These are phyloP conservation scores for Oconnorella tubifera DNA, from an alignment of 2,888 invertebrate species.

Conservation along the genomic window DNA sequence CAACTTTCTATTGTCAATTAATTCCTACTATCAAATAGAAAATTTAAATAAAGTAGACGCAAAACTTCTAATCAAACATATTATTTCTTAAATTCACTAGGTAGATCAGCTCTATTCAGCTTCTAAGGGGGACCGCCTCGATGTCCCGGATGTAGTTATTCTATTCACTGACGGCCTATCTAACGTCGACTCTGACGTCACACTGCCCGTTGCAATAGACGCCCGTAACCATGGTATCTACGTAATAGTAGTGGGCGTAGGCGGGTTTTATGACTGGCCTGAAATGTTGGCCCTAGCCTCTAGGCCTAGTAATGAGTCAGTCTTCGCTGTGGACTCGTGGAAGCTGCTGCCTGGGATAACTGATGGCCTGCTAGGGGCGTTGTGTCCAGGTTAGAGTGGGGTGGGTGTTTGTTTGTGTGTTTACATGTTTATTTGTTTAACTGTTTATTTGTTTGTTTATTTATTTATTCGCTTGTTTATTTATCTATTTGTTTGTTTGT, in stretches of 20 bases:
- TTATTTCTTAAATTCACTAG: too few relatives aligned
- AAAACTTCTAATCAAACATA: too few relatives aligned
- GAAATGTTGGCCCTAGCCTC: slow-evolving; percentile 31
- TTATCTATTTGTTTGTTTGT: background rate
- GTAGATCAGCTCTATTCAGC: slow-evolving; percentile 39
- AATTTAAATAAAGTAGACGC: too few relatives aligned
- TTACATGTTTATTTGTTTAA: background rate
- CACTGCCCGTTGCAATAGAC: slow-evolving; percentile 30
- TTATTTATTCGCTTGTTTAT: background rate
- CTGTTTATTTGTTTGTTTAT: background rate
- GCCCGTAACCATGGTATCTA: slow-evolving; percentile 3
- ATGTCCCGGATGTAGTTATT: slow-evolving; percentile 42
- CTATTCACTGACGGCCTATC: slow-evolving; percentile 47
- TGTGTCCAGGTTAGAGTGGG: background rate
- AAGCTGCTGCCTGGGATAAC: background rate
- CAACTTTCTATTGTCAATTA: too few relatives aligned
- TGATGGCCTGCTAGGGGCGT: background rate
- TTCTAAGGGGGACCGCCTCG: slow-evolving; percentile 41
- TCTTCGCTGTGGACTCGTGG: background rate
- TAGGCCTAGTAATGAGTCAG: slow-evolving; percentile 8
- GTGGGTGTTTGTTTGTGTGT: background rate
- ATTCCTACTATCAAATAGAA: too few relatives aligned
- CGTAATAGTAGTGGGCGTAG: slow-evolving; percentile 37
- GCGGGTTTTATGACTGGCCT: slow-evolving; percentile 40
- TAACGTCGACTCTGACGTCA: slow-evolving; percentile 44